A percentile compares a stretch with the other conserved stretches of the same genome.
Evolutionary conservation across 2,113 vertebrate genomes (phyloP).

Genomic region (Pseudorectes ferrugineus): DNA sequence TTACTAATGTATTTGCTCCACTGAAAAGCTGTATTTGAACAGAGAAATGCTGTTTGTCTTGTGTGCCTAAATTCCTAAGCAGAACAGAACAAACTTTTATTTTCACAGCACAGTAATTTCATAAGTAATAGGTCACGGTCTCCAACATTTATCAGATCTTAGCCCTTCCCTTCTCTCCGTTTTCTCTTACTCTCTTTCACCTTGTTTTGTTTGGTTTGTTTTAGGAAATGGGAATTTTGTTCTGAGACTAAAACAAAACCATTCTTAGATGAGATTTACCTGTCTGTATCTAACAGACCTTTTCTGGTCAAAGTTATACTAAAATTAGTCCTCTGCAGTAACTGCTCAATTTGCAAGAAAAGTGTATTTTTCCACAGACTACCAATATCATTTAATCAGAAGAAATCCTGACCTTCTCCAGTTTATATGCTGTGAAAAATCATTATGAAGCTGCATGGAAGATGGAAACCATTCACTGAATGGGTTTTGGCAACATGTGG

Average conservation of each 20-base stretch:
- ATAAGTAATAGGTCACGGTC: not conserved
- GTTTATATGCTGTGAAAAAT: not conserved
- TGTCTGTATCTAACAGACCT: not conserved
- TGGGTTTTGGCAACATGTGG: not conserved
- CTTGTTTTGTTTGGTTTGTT: not conserved
- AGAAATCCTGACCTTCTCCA: not conserved
- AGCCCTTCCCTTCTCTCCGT: not conserved
- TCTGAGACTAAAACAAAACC: not conserved
- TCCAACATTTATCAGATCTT: not conserved
- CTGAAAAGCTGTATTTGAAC: not conserved
- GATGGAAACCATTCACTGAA: not conserved
- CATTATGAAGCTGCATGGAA: not conserved
- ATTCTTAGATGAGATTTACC: not conserved
- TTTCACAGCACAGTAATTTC: not conserved
- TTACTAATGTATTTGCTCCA: not conserved
- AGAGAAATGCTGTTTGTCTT: not conserved
- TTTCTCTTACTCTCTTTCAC: not conserved
- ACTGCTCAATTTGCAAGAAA: not conserved
- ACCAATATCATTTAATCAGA: not conserved
- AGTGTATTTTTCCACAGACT: not conserved
- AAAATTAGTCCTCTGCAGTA: not conserved
- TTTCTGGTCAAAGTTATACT: not conserved
- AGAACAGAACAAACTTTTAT: not conserved
- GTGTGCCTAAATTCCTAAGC: not conserved
- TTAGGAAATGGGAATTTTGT: not conserved